Evolutionary conservation across 2,113 vertebrate genomes (phyloP), one percentile per base, ranked within the genome.

Genomic region (Lophotis ruficrista): DNA sequence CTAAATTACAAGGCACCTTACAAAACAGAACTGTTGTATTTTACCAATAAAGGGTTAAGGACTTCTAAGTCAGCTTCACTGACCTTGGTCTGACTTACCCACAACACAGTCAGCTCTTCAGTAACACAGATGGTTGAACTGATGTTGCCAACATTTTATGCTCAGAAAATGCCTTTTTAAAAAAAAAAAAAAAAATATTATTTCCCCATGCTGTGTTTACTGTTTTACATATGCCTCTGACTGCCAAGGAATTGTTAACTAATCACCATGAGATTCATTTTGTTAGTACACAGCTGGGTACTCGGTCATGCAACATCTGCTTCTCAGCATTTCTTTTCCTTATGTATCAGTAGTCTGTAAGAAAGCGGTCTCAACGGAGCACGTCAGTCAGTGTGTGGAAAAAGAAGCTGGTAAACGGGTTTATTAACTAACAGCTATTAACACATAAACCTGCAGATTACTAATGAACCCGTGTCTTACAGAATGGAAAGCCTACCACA

Each of bases 211-310:
- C 96, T 97, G 96, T 95, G 92, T 97, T 97, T 96, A 96, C 81
- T 96, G 86, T 88, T 96, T 96, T 94, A 94, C 89, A 92, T 93
- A 97, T 93, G 93, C 95, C 93, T 97, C 93, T 96, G 85, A 97
- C 97, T 98, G 98, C 98, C 97, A 98, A 98, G 95, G 96, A 98
- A 97, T 94, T 98, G 98, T 98, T 98, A 98, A 97, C 93, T 98
- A 97, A 98, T 97, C 75, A 94, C 96, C 96, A 95, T 86, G 96
- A 97, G 95, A 97, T 97, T 97, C 88, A 97, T 97, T 98, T 90
- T 97, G 97, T 96, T 97, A 98, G 97, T 90, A 83, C 97, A 97
- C 98, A 98, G 98, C 98, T 98, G 98, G 98, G 96, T 95, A 98
- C 95, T 98, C 69, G 96, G 95, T 97, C 97, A 97, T 90, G 93